Evolutionary conservation across 2,888 invertebrate species (phyloP), one percentile per base, ranked within the genome.

Genomic region (Sycophila texana): DNA sequence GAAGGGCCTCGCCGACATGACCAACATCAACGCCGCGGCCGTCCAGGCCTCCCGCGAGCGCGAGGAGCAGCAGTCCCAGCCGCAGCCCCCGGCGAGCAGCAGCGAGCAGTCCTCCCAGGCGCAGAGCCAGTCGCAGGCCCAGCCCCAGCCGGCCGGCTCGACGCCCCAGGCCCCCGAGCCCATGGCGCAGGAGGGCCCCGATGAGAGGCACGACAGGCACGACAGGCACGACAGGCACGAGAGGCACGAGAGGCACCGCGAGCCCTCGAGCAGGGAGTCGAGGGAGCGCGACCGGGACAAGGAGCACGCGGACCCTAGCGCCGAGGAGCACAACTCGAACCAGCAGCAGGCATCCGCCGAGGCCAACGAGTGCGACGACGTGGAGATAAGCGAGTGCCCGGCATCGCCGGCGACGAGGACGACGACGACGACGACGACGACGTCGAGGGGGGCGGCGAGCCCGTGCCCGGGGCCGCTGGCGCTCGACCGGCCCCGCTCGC

Each of bases 1-100:
- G 82, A 96, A 97, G 92, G 97, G 97, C 89, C 92, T 97, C 89
- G 96, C 97, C 91, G 97, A 97, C 92, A 97, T 97, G 96, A 96
- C 96, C 90, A 96, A 95, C 90, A 92, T 95, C 91, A 95, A 94
- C 88, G 93, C 93, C 85, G 92, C 92, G 82, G 88, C 92, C 85
- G 74, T 67, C 7, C 74, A 74, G 55, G 88, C 92, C 49, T 87
- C 88, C 73, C 49, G 61, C 26, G 74, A 79, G 12, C 93, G 86
- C 87, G 91, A 85, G 89, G 88, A 84, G 81, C 84, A 82, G 55
- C 84, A 81, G 57, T 84, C 80, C 60, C 83, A 83, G 47, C 49
- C 67, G 84, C 10, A 30, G 16, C 13, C 7, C 16, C 14, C 16
- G 16, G 39, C 22, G 4, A 13, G 26, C 22, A 12, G 49, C 81